Base-by-base conservation (phyloP, 2,113 vertebrate species). In the Xiphias gladius region DNA sequence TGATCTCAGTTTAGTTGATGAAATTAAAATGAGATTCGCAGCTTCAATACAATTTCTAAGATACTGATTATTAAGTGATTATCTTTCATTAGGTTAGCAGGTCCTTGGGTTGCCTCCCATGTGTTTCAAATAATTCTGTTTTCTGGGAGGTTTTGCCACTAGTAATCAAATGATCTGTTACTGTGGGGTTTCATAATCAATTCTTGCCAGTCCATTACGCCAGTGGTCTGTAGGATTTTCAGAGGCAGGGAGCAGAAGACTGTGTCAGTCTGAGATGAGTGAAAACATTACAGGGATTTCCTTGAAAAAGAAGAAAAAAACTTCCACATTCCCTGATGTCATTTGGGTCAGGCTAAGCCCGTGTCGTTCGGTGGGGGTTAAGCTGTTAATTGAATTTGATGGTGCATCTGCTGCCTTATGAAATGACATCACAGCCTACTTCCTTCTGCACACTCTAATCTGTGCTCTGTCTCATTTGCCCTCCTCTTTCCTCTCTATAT, bases 331-430 rank as follows among this genome's bases (percentile, higher is more conserved):
- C 79, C 81, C 86, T 84, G 68, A 90, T 86, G 80, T 85, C 48
- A 61, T 89, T 84, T 82, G 52, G 87, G 58, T 75, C 41, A 0
- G 68, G 66, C 37, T 87, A 82, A 87, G 75, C 67, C 68, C 4
- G 22, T n/a, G 46, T 59, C 70, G 58, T 75, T 85, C 4, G 11
- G 54, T 35, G 52, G 67, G 35, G 76, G 79, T 59, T 86, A 79
- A 89, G 85, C 85, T 37, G 74, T 86, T 89, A 88, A 94, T 90
- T 91, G 82, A 90, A 93, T 93, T 85, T 85, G 78, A 91, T 81
- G 85, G 55, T 28, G 7, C 88, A 92, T 91, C 85, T 91, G 89
- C 81, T 85, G 75, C 79, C 43, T 91, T 82, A 73, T 90, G 78
- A 80, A 87, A 86, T 85, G 76, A 86, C 75, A 80, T 68, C 73